Base-by-base conservation (phyloP, 2,888 invertebrate species). In the Catocala fraxini region DNA sequence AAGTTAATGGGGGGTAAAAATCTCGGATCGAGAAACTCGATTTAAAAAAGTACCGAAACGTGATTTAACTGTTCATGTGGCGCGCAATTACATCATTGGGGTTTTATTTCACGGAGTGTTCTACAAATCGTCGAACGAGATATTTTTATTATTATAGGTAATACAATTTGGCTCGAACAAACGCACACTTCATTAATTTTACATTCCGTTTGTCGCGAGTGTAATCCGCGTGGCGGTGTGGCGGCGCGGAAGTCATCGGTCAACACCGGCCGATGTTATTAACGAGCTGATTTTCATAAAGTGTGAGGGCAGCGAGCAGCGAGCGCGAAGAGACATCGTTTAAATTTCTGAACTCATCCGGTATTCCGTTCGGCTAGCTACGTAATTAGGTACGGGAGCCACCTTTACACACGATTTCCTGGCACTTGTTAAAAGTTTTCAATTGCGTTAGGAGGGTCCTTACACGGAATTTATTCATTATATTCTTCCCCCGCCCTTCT, bases 351-450 rank as follows among this genome's bases (percentile, higher is more conserved):
- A 87, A 86, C 90, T 93, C 91, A 92, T 93, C 89, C 75, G 75
- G 90, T 88, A 92, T 93, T 93, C 93, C 77, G 83, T 83, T 74
- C 87, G 84, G 83, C 86, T 84, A 82, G 80, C 80, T 70, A 71
- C 87, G 83, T 93, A 93, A 93, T 93, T 93, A 93, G 89, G 90
- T 87, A 80, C 86, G 78, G 82, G 85, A 83, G 87, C 89, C 89
- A 93, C 93, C 93, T 94, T 93, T 89, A 91, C 94, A 93, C 92
- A 90, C 93, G 93, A 92, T 93, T 93, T 92, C 91, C 87, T 89
- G 88, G 89, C 92, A 93, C 93, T 94, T 93, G 93, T 93, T 93
- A 93, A 93, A 94, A 93, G 92, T 93, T 94, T 93, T 93, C 94
- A 93, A 94, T 94, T 93, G 93, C 93, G 90, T 93, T 93, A 93